phyloP scores from a whole-genome alignment of 1,140 invertebrate genomes.

The Drosophila novamexicana region DNA sequence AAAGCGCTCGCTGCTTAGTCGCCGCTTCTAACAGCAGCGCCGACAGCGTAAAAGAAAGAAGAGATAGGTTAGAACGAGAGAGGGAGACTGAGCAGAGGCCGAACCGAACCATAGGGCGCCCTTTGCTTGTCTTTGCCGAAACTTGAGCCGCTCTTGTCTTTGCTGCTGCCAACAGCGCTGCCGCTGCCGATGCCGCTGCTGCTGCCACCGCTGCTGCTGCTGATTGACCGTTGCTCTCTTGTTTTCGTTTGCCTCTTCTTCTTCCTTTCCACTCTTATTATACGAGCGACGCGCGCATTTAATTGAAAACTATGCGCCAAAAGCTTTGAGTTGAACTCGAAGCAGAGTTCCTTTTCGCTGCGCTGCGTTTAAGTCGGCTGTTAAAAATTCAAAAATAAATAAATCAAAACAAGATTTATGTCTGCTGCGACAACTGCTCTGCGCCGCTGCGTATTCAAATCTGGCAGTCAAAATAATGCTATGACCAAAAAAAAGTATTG shows the following conservation, averaged over 20 bases:
- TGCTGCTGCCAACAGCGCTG: not conserved
- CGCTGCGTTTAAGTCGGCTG: conserved; percentile 2
- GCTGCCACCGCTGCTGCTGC: not conserved
- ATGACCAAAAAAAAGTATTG: conserved; percentile 11
- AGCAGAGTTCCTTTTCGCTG: conserved; percentile 6
- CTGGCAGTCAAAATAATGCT: conserved; percentile 39
- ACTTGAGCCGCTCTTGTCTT: conserved; percentile 39
- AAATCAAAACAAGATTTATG: conserved; percentile 75
- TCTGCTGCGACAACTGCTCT: conserved; percentile 39
- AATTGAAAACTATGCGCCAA: conserved; percentile 63
- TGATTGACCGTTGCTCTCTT: conserved; percentile 17
- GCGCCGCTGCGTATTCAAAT: conserved; percentile 54
- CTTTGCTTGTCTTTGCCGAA: conserved; percentile 25
- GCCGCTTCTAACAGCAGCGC: conserved; percentile 46
- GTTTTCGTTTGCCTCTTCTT: not conserved
- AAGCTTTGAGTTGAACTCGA: conserved; percentile 24
- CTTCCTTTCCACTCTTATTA: conserved; percentile 8
- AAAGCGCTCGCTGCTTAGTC: conserved; percentile 42
- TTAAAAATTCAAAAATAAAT: conserved; percentile 40
- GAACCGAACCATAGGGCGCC: conserved; percentile 4
- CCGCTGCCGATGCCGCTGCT: not conserved
- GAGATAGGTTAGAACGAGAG: not conserved
- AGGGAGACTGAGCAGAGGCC: not conserved
- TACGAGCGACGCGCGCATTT: conserved; percentile 40
- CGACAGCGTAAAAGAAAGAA: conserved; percentile 5